Conservation (phyloP, 2,113 vertebrate genomes). For the Strix aluco region DNA sequence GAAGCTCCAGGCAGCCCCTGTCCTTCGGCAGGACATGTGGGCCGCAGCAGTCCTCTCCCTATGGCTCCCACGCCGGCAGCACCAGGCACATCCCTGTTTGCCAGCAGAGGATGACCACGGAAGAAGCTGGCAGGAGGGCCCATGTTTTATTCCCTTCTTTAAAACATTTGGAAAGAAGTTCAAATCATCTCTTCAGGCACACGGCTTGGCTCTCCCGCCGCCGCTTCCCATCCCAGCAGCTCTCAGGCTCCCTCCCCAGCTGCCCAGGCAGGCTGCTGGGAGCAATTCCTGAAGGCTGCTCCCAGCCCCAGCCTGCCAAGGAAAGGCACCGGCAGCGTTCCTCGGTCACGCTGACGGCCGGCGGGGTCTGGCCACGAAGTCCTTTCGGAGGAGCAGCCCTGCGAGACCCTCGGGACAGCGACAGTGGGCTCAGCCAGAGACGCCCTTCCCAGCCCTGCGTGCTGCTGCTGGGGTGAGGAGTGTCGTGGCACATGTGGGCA, state of each 20-base stretch:
- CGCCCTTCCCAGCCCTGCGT: background rate
- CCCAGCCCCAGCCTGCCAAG: background rate
- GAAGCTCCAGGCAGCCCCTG: background rate
- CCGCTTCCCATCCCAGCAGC: background rate
- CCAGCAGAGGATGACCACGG: background rate
- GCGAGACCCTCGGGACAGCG: background rate
- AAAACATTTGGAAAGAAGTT: background rate
- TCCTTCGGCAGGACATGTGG: accelerated
- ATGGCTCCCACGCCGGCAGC: background rate
- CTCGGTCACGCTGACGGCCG: accelerated
- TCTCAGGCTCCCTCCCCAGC: background rate
- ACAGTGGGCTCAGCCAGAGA: background rate
- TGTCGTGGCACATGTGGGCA: accelerated
- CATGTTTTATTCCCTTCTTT: background rate
- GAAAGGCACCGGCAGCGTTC: too few species aligned
- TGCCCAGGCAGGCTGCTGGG: background rate
- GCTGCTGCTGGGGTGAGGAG: background rate
- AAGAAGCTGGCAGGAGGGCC: background rate
- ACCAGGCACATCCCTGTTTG: background rate
- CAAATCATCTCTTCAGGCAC: background rate
- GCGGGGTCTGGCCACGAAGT: accelerated
- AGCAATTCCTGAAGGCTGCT: background rate
- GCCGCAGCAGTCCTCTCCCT: background rate
- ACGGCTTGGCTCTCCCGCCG: accelerated
- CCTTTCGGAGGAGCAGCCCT: background rate